Conservation (phyloP, 2,888 invertebrate genomes). For the Tachystola acroxantha region DNA sequence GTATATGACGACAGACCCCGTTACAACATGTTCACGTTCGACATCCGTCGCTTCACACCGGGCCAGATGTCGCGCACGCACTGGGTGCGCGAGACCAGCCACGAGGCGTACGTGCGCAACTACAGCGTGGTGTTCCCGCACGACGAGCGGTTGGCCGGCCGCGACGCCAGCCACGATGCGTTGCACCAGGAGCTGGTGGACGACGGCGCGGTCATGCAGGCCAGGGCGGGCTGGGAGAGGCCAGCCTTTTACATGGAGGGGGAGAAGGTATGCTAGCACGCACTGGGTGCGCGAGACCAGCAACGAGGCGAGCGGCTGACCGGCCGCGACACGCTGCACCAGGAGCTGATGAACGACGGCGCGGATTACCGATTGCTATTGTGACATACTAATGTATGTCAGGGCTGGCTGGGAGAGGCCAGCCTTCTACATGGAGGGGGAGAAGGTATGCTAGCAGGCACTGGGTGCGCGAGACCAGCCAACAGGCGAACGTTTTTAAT, state of each 20-base stretch:
- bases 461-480: slow-evolving; percentile 90
- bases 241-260: slow-evolving; percentile 87
- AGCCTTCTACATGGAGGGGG: slow-evolving; percentile 83
- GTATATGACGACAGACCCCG: slow-evolving; percentile 81
- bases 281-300: slow-evolving; percentile 90
- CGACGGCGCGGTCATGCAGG: slow-evolving; percentile 92
- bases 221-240: slow-evolving; percentile 92
- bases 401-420: slow-evolving; percentile 94
- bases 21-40: slow-evolving; percentile 91
- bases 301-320: slow-evolving; percentile 91
- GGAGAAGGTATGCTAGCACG: slow-evolving; percentile 70
- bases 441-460: slow-evolving; percentile 76
- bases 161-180: slow-evolving; percentile 76
- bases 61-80: slow-evolving; percentile 82
- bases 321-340: slow-evolving; percentile 71
- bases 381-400: slow-evolving; percentile 95
- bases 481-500: slow-evolving; percentile 96
- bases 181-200: slow-evolving; percentile 81
- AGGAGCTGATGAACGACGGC: slow-evolving; percentile 84
- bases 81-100: slow-evolving; percentile 90
- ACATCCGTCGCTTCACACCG: slow-evolving; percentile 89
- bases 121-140: slow-evolving; percentile 87
- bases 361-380: too few relatives aligned
- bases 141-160: slow-evolving; percentile 89
- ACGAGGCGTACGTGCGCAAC: slow-evolving; percentile 94